Percentiles rank a stretch among this genome's conserved stretches.
Conservation (phyloP, 2,888 invertebrate genomes). For the Panzeria rudis region DNA sequence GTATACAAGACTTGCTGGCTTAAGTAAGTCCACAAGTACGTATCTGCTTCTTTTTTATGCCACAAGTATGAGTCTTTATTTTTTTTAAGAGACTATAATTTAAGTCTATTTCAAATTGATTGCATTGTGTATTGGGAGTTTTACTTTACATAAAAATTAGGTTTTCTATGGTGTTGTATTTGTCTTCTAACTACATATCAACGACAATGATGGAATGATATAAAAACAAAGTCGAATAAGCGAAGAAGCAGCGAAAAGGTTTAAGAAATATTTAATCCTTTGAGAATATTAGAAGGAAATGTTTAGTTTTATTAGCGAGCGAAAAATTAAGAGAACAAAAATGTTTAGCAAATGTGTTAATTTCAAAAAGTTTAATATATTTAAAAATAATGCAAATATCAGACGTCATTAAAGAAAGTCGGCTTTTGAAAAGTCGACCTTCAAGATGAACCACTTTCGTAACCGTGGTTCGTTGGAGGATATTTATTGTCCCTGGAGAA, state of each 20-base stretch:
- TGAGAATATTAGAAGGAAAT: constrained; percentile 9
- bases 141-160: constrained; percentile 1
- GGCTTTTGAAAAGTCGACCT: neutral
- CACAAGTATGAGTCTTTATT: neutral
- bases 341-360: neutral
- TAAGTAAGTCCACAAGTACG: neutral
- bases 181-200: neutral
- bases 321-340: too few species aligned
- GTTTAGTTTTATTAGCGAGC: too few species aligned
- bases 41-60: neutral
- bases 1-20: constrained; percentile 5
- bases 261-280: neutral
- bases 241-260: neutral
- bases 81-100: constrained; percentile 7
- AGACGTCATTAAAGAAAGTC: neutral
- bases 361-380: neutral
- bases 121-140: constrained; percentile 68
- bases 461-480: neutral
- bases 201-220: neutral
- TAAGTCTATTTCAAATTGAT: constrained; percentile 61
- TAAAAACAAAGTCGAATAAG: constrained; percentile 1
- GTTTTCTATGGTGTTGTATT: neutral
- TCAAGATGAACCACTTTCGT: neutral
- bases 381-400: neutral
- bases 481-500: neutral